Conservation (phyloP, 2,797 vertebrate genomes). For the Thalassophryne amazonica region DNA sequence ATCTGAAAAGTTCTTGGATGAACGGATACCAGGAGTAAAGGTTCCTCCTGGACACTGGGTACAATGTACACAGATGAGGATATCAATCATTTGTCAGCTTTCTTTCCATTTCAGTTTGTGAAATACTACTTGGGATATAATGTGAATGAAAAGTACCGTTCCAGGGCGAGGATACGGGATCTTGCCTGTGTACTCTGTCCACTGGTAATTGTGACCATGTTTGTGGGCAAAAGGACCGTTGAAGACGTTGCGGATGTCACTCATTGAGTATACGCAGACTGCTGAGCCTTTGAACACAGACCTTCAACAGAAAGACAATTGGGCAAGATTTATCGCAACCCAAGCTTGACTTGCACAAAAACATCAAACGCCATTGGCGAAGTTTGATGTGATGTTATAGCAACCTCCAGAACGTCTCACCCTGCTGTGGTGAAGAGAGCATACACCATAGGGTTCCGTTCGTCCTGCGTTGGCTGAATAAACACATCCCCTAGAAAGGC, state of each 20-base stretch:
- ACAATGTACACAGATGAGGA: background rate
- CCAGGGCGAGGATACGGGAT: constrained; percentile 87
- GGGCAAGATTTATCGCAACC: constrained; percentile 2
- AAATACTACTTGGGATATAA: background rate
- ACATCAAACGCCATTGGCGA: background rate
- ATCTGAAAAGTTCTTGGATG: constrained; percentile 84
- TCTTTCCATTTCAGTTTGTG: background rate
- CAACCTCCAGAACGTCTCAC: constrained; percentile 59
- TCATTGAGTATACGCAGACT: constrained; percentile 85
- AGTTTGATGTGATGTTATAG: background rate
- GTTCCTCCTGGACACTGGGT: constrained; percentile 85
- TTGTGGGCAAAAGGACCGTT: constrained; percentile 88
- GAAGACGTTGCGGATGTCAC: constrained; percentile 86
- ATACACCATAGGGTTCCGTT: constrained; percentile 82
- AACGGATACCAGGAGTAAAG: constrained; percentile 81
- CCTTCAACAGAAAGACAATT: constrained; percentile 57
- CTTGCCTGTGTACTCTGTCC: constrained; percentile 85
- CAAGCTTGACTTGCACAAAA: constrained; percentile 7
- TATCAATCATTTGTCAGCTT: background rate
- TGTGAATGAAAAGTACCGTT: constrained; percentile 69
- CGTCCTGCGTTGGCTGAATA: constrained; percentile 82
- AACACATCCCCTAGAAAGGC: constrained; percentile 75
- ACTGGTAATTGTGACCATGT: constrained; percentile 86
- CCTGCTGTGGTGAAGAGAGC: constrained; percentile 85
- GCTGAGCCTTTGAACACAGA: constrained; percentile 88